These are phyloP conservation scores for Mesaphorura yosii DNA, from an alignment of 1,140 invertebrate genomes.

Conservation along the genomic window DNA sequence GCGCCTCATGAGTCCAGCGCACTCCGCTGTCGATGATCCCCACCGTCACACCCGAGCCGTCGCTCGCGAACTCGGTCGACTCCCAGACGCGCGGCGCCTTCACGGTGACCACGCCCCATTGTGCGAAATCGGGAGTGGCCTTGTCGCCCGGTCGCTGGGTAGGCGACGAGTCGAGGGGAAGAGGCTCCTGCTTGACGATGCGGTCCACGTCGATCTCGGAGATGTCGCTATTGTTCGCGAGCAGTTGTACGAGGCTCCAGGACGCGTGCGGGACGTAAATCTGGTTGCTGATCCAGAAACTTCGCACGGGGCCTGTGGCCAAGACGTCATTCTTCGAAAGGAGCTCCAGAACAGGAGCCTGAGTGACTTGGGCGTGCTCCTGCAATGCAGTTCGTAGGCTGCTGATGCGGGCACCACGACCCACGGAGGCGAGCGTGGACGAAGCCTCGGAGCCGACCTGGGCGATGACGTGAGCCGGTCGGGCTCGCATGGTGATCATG, in stretches of 20 bases:
- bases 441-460: too few species aligned
- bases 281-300: conserved; percentile 12
- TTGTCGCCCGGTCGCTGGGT: not conserved
- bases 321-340: not conserved
- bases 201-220: conserved; percentile 1
- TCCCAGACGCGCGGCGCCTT: conserved; percentile 8
- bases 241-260: not conserved
- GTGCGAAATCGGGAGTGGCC: too few species aligned
- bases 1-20: conserved; percentile 3
- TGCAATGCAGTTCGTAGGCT: not conserved
- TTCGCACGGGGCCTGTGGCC: not conserved
- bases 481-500: too few species aligned
- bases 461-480: too few species aligned
- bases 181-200: not conserved
- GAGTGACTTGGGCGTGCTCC: not conserved
- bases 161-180: not conserved
- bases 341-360: not conserved
- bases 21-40: conserved; percentile 13
- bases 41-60: conserved; percentile 2
- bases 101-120: conserved; percentile 2
- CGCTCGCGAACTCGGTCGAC: not conserved
- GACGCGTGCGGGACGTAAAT: conserved; percentile 1
- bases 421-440: too few species aligned
- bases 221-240: not conserved
- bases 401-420: too few species aligned